A percentile compares a stretch with the other conserved stretches of the same genome.
Conservation (phyloP, 2,888 invertebrate genomes). For the Germaria angustata region DNA sequence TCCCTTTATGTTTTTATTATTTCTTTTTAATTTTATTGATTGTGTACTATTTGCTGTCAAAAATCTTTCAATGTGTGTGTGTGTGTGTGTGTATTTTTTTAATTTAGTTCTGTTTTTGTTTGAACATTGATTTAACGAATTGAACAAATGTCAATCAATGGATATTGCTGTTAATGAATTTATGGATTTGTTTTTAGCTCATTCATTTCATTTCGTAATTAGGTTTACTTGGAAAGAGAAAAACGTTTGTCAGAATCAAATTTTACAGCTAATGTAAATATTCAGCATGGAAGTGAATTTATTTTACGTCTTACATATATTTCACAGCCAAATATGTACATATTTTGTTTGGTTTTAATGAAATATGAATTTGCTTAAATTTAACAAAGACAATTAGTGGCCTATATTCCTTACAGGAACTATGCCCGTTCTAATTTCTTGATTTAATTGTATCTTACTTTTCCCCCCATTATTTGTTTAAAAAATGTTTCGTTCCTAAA, state of each 20-base stretch:
- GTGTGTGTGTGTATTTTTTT: neutral
- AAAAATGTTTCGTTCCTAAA: too few species aligned
- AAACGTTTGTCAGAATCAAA: too few species aligned
- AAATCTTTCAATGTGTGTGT: constrained; percentile 34
- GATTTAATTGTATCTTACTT: too few species aligned
- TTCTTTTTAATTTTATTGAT: neutral
- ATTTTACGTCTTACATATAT: too few species aligned
- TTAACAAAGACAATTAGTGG: too few species aligned
- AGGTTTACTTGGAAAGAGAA: neutral
- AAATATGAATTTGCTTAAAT: neutral
- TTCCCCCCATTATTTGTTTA: too few species aligned
- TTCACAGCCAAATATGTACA: too few species aligned
- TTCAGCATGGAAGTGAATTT: too few species aligned
- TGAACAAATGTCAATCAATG: constrained; percentile 47
- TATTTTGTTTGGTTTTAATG: too few species aligned
- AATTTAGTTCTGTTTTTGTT: neutral
- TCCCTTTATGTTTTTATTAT: constrained; percentile 34
- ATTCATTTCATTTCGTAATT: constrained; percentile 1
- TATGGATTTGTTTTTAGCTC: constrained; percentile 8
- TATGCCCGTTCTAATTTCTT: too few species aligned
- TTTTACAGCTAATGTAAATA: too few species aligned
- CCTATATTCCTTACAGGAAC: too few species aligned
- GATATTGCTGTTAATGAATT: constrained; percentile 28
- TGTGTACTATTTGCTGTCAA: constrained; percentile 23
- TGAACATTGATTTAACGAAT: constrained; percentile 18